A percentile compares a stretch with the other conserved stretches of the same genome.
Conservation (phyloP, 1,140 invertebrate genomes). For the Drosophila orena region DNA sequence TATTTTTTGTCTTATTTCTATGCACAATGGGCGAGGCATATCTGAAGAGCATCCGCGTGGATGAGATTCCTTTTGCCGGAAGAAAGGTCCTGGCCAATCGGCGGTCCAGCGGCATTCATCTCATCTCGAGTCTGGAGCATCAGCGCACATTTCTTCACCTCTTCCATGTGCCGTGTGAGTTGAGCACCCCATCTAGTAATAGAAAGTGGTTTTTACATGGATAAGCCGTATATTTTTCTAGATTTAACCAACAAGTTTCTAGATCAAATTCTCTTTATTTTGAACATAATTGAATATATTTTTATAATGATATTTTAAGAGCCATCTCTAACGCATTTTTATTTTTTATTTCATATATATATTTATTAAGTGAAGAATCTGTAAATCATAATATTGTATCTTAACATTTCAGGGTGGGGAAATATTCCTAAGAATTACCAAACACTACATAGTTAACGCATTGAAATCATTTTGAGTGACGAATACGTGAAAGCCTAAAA, state of each 20-base stretch:
- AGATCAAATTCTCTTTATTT: neutral
- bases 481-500: neutral
- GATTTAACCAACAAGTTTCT: neutral
- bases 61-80: slow-evolving; percentile 66
- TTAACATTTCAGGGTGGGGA: too few species aligned
- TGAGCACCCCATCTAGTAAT: neutral
- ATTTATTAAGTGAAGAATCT: too few species aligned
- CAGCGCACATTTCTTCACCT: slow-evolving; percentile 73
- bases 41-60: slow-evolving; percentile 66
- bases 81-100: neutral
- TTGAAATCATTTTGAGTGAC: too few species aligned
- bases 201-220: neutral
- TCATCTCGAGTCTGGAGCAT: slow-evolving; percentile 68
- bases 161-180: slow-evolving; percentile 81
- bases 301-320: too few species aligned
- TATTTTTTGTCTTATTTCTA: slow-evolving; percentile 55
- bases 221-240: neutral
- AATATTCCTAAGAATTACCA: too few species aligned
- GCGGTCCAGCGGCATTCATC: slow-evolving; percentile 63
- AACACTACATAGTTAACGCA: too few species aligned
- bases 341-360: too few species aligned
- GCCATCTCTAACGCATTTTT: too few species aligned
- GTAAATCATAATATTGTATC: too few species aligned
- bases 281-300: too few species aligned
- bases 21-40: slow-evolving; percentile 57